phyloP scores from a whole-genome alignment of 2,113 vertebrate species.

The Clarias gariepinus region DNA sequence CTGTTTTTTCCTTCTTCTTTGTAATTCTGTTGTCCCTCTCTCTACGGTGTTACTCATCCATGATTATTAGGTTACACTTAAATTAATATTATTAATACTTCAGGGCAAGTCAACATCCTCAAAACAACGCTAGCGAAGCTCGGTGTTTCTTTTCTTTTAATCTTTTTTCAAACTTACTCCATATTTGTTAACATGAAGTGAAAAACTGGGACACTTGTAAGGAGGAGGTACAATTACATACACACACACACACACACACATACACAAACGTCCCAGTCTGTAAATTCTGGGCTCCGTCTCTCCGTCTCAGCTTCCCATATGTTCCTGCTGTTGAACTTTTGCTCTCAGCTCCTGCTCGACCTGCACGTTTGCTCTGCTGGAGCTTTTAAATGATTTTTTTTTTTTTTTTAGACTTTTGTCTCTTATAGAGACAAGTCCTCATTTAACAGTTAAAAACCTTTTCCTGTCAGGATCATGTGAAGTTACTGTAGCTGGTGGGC shows the following conservation, averaged over 20 bases:
- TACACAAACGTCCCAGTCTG: conserved; percentile 9
- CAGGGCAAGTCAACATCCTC: not conserved
- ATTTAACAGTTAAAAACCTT: not conserved
- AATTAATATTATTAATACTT: too few species aligned
- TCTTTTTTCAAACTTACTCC: not conserved
- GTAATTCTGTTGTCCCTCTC: not conserved
- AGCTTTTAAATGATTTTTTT: not conserved
- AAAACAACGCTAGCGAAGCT: not conserved
- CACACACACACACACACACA: conserved; percentile 8
- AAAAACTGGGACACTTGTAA: not conserved
- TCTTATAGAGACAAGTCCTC: not conserved
- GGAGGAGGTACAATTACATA: not conserved
- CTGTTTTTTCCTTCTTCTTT: not conserved
- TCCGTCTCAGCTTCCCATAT: conserved; percentile 42
- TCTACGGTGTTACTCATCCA: not conserved
- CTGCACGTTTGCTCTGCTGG: not conserved
- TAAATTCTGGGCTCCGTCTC: conserved; percentile 33
- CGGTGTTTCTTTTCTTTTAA: not conserved
- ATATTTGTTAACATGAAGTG: not conserved
- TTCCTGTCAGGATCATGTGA: too few species aligned
- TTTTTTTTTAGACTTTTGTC: not conserved
- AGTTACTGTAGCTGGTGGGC: too few species aligned
- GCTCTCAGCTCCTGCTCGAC: not conserved
- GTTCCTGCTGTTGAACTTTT: not conserved
- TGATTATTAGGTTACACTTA: not conserved